A percentile compares a stretch with the other conserved stretches of the same genome.
Evolutionary conservation across 1,140 invertebrate species (phyloP).

Genomic region (Aphaenogaster ashmeadi): DNA sequence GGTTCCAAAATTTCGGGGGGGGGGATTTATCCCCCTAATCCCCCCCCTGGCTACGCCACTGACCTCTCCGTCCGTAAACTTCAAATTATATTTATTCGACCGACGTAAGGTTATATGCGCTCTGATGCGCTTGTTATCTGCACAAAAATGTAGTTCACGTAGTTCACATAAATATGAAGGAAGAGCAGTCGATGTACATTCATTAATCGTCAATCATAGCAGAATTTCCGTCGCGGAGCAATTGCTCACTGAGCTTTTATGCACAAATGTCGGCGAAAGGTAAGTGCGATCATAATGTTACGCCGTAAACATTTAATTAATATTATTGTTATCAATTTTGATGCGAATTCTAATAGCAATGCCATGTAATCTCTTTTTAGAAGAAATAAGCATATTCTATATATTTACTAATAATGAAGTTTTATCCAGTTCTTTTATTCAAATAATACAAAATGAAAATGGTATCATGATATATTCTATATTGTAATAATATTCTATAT

Average conservation of each 20-base stretch:
- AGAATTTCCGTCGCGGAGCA: neutral
- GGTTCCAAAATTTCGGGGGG: no score
- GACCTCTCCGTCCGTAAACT: neutral
- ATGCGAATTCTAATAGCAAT: neutral
- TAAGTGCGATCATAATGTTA: neutral
- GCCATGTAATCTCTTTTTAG: neutral
- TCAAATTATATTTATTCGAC: neutral
- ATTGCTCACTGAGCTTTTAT: neutral
- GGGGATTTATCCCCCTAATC: no score
- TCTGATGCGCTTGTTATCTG: neutral
- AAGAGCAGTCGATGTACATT: neutral
- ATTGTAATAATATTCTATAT: neutral
- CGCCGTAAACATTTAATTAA: neutral
- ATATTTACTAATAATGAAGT: neutral
- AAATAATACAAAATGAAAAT: neutral
- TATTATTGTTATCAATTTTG: neutral
- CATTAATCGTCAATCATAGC: neutral
- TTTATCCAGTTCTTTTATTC: constrained; percentile 10
- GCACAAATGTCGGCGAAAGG: constrained; percentile 24
- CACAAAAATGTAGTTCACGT: neutral
- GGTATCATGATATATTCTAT: neutral
- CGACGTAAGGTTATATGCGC: neutral
- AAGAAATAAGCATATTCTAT: neutral
- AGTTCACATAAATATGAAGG: neutral
- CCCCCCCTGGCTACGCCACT: no score